Conservation (phyloP, 2,888 invertebrate genomes). For the Stenichneumon culpator region DNA sequence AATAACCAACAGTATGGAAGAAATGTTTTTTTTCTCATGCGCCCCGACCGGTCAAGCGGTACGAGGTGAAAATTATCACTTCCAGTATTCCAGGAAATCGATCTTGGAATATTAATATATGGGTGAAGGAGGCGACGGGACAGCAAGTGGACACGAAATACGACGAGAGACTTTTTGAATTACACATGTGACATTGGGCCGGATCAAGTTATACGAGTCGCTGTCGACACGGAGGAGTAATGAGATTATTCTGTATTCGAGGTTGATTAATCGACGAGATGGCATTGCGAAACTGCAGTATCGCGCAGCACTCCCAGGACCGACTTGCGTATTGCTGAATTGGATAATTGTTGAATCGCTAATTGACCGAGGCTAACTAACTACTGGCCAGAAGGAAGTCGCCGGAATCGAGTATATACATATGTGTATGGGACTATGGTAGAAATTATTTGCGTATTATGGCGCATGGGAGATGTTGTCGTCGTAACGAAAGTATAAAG, state of each 20-base stretch:
- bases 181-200: slow-evolving; percentile 45
- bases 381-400: background rate
- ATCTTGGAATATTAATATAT: slow-evolving; percentile 42
- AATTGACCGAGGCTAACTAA: slow-evolving; percentile 36
- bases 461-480: slow-evolving; percentile 4
- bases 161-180: slow-evolving; percentile 32
- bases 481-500: slow-evolving; percentile 10
- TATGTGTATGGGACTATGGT: background rate
- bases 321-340: slow-evolving; percentile 15
- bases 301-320: background rate
- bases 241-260: slow-evolving; percentile 55
- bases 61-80: slow-evolving; percentile 28
- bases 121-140: slow-evolving; percentile 41
- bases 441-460: slow-evolving; percentile 27
- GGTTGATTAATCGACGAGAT: slow-evolving; percentile 40
- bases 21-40: background rate
- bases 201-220: background rate
- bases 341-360: slow-evolving; percentile 46
- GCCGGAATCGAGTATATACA: background rate
- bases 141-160: slow-evolving; percentile 11
- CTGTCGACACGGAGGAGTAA: slow-evolving; percentile 40
- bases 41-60: slow-evolving; percentile 5
- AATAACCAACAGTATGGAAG: slow-evolving; percentile 3
- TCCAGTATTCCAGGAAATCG: slow-evolving; percentile 18
- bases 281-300: slow-evolving; percentile 39